Percentiles rank a stretch among this genome's conserved stretches.
phyloP scores from a whole-genome alignment of 2,113 vertebrate genomes.

The Nematolebias whitei region DNA sequence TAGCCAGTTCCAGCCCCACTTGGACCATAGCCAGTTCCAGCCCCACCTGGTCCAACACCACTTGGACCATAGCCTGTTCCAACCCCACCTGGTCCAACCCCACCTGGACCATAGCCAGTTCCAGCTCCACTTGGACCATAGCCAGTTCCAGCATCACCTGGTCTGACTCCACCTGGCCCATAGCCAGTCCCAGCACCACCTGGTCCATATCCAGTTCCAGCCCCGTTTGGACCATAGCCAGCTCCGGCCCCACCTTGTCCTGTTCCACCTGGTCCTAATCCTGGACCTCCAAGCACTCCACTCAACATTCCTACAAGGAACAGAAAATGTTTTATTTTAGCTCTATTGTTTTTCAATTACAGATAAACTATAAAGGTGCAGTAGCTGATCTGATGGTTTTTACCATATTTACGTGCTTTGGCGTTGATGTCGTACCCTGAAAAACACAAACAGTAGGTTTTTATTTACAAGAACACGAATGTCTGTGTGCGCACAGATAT shows the following conservation, averaged over 20 bases:
- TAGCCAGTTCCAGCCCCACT: constrained; percentile 29
- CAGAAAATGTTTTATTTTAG: constrained; percentile 2
- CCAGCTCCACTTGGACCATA: constrained; percentile 49
- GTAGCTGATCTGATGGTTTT: background rate
- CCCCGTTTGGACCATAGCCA: constrained; percentile 26
- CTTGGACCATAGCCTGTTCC: constrained; percentile 49
- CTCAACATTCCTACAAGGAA: constrained; percentile 55
- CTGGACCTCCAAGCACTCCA: constrained; percentile 57
- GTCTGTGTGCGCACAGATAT: background rate
- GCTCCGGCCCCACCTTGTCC: constrained; percentile 28
- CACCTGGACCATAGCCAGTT: constrained; percentile 44
- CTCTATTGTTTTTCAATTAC: background rate
- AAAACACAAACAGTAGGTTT: constrained; percentile 24
- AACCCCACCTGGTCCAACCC: constrained; percentile 25
- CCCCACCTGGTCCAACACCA: constrained; percentile 32
- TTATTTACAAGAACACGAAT: background rate
- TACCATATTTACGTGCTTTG: constrained; percentile 77
- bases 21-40: constrained; percentile 27
- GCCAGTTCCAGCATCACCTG: constrained; percentile 43
- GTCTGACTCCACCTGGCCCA: constrained; percentile 42
- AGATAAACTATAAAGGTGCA: background rate
- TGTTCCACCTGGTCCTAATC: constrained; percentile 18
- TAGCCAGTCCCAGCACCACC: constrained; percentile 45
- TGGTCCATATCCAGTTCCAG: constrained; percentile 29
- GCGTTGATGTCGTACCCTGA: constrained; percentile 67